A percentile compares a stretch with the other conserved stretches of the same genome.
These are phyloP conservation scores for Acromyrmex heyeri DNA, from an alignment of 1,140 invertebrate genomes.

Conservation along the genomic window DNA sequence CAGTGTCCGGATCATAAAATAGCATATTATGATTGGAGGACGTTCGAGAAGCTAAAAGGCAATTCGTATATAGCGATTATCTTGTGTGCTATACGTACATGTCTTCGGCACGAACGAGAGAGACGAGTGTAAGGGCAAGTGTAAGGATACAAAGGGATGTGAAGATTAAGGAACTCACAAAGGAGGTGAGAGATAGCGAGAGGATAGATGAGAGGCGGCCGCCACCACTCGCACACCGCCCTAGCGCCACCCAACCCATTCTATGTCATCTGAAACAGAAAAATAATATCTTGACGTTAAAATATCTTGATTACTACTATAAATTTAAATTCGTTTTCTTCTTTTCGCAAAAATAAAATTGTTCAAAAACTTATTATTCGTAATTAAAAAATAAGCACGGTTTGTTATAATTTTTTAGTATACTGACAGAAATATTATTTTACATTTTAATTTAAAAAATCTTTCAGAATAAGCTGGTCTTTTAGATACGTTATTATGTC, in stretches of 20 bases:
- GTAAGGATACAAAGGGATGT: constrained; percentile 83
- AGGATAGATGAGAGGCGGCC: constrained; percentile 85
- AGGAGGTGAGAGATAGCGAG: constrained; percentile 86
- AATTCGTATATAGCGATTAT: constrained; percentile 3
- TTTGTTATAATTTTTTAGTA: background rate
- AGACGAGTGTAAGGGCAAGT: constrained; percentile 83
- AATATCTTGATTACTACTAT: background rate
- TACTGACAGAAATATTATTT: background rate
- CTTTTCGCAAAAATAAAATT: background rate
- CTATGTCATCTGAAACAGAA: constrained; percentile 87
- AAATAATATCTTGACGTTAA: constrained; percentile 20
- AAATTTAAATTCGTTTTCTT: background rate
- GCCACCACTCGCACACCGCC: constrained; percentile 85
- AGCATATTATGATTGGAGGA: background rate
- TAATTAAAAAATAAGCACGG: background rate
- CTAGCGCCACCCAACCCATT: constrained; percentile 87
- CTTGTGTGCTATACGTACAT: constrained; percentile 82
- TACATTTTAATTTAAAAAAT: background rate
- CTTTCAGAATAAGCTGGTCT: background rate
- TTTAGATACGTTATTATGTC: background rate
- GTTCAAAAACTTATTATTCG: background rate
- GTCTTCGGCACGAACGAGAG: constrained; percentile 83
- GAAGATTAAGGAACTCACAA: constrained; percentile 83
- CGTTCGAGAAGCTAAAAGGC: constrained; percentile 61
- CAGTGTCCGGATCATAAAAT: background rate